Base-by-base conservation (phyloP, 2,113 vertebrate species). In the Rhizomys pruinosus region DNA sequence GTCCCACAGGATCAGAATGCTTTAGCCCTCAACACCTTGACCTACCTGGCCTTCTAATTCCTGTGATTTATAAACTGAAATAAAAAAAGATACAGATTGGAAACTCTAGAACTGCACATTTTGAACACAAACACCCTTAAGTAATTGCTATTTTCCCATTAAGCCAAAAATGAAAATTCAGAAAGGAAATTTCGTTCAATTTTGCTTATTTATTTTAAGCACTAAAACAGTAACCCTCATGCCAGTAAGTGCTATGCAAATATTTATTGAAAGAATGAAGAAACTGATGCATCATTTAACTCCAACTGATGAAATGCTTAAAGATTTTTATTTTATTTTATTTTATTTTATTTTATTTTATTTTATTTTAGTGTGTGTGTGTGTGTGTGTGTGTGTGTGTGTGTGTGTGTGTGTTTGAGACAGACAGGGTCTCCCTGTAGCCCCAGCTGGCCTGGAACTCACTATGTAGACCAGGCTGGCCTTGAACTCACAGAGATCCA, bases 201-300 rank as follows among this genome's bases (percentile, higher is more conserved):
- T 91, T 94, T 73, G 91, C 74, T 76, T 80, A 82, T 44, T 57
- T 29, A 12, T 42, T 89, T 95, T 2, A 19, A 74, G 59, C 8
- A 90, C 37, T 61, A 73, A 88, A 47, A 88, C 39, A 94, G 84
- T 57, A 29, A 80, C 37, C 88, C 12, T 7, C 23, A 32, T 90
- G 55, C 34, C 16, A 1, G 1, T 47, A 39, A 87, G 77, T 37
- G 32, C 16, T 77, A 59, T 47, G 42, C 52, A 95, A 89, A 81
- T 69, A 76, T 55, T 94, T 61, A n/a, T 15, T 52, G 19, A 52
- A 34, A 84, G 63, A 81, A n/a, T 39, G 22, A 85, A 69, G 7
- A 57, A 55, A 71, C 44, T 37, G 57, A 63, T 34, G 3, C 23
- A 25, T 63, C 63, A 25, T 22, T 34, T 47, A 87, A 63, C 29